phyloP scores from a whole-genome alignment of 1,140 invertebrate species.

The Dendrolimus kikuchii region DNA sequence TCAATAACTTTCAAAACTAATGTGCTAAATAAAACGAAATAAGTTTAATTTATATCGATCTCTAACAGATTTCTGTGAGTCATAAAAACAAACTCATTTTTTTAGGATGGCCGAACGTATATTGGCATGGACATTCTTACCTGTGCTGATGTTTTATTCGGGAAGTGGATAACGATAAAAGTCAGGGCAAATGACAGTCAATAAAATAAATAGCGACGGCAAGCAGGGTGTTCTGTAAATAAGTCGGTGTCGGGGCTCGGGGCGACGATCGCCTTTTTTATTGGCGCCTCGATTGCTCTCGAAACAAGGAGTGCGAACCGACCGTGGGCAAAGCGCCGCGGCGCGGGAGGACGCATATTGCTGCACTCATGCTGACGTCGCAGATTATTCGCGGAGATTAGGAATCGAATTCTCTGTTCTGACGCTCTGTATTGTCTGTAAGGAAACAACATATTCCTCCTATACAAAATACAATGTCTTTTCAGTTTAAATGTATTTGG shows the following conservation, averaged over 20 bases:
- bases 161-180: slow-evolving; percentile 66
- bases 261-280: slow-evolving; percentile 70
- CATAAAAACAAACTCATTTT: no score
- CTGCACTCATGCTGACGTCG: slow-evolving; percentile 44
- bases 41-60: no score
- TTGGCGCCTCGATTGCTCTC: slow-evolving; percentile 68
- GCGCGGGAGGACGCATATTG: slow-evolving; percentile 34
- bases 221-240: slow-evolving; percentile 67
- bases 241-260: slow-evolving; percentile 57
- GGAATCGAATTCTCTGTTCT: slow-evolving; percentile 44
- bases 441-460: slow-evolving; percentile 13
- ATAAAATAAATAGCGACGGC: slow-evolving; percentile 71
- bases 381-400: slow-evolving; percentile 62
- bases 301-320: slow-evolving; percentile 57
- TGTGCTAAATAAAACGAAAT: no score
- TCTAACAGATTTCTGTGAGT: no score
- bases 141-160: slow-evolving; percentile 56
- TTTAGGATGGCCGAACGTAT: no score
- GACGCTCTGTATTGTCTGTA: slow-evolving; percentile 30
- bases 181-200: slow-evolving; percentile 69
- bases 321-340: slow-evolving; percentile 6
- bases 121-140: slow-evolving; percentile 16
- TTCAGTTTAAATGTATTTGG: no score
- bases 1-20: no score
- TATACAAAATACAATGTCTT: slow-evolving; percentile 1